Conservation (phyloP, 2,113 vertebrate genomes). For the Oostethus manadensis region DNA sequence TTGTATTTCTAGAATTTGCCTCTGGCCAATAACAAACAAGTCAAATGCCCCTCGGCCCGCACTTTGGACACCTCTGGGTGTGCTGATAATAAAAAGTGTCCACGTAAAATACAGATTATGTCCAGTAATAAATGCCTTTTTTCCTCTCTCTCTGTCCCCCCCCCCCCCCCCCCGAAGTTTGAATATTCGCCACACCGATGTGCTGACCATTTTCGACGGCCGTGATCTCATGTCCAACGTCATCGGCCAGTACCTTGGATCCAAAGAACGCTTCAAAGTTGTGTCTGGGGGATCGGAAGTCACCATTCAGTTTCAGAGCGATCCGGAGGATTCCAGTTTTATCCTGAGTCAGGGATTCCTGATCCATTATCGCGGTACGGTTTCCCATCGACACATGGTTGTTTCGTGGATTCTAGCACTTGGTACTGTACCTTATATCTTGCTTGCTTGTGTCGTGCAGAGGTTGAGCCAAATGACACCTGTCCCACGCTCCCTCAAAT, state of each 20-base stretch:
- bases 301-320: constrained; percentile 88
- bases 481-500: constrained; percentile 82
- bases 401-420: not conserved
- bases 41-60: too few species aligned
- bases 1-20: too few species aligned
- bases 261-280: constrained; percentile 81
- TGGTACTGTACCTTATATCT: not conserved
- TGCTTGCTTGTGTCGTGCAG: constrained; percentile 54
- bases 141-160: not conserved
- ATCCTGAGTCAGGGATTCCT: constrained; percentile 86
- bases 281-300: constrained; percentile 84
- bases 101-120: not conserved
- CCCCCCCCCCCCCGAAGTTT: constrained; percentile 66
- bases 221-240: constrained; percentile 81
- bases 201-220: constrained; percentile 83
- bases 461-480: constrained; percentile 89
- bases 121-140: not conserved
- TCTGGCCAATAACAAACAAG: too few species aligned
- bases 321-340: constrained; percentile 79
- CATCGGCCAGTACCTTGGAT: constrained; percentile 84
- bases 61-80: too few species aligned
- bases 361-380: constrained; percentile 81
- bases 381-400: too few species aligned
- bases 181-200: constrained; percentile 84
- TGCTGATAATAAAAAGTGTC: not conserved